A percentile compares a stretch with the other conserved stretches of the same genome.
Conservation (phyloP, 1,140 invertebrate genomes). For the Drosophila cardini region DNA sequence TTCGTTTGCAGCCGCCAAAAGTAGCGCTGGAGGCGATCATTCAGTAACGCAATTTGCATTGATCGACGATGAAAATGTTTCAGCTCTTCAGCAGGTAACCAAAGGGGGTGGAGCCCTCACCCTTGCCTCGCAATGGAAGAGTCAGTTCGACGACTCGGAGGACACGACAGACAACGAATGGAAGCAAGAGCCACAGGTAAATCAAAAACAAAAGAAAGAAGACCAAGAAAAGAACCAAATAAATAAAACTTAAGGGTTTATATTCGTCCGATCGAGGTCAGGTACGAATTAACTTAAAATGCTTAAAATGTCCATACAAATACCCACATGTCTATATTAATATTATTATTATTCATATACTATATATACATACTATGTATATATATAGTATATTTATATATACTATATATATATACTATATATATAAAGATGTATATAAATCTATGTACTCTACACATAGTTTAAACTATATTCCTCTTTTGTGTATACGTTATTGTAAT, state of each 20-base stretch:
- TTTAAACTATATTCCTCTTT: not conserved
- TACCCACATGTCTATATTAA: not conserved
- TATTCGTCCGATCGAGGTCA: not conserved
- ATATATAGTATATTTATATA: no score
- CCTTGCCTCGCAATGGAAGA: conserved; percentile 96
- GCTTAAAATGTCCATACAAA: conserved; percentile 66
- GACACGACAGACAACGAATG: conserved; percentile 96
- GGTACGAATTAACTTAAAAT: conserved; percentile 26
- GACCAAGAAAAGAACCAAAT: no score
- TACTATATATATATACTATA: not conserved
- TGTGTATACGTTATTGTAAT: not conserved
- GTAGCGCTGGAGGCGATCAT: conserved; percentile 85
- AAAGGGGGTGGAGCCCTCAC: conserved; percentile 91
- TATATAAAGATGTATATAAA: not conserved
- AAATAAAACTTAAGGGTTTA: not conserved
- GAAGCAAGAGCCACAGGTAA: conserved; percentile 89
- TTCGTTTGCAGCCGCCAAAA: conserved; percentile 76
- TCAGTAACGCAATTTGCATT: conserved; percentile 93
- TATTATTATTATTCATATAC: no score
- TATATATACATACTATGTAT: no score
- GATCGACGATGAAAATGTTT: conserved; percentile 96
- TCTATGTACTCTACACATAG: not conserved
- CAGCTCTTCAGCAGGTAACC: conserved; percentile 93
- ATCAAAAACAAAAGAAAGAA: conserved; percentile 2
- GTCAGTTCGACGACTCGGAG: conserved; percentile 96